Base-by-base conservation (phyloP, 2,888 invertebrate genomes). In the Eudasyphora cyanicolor region DNA sequence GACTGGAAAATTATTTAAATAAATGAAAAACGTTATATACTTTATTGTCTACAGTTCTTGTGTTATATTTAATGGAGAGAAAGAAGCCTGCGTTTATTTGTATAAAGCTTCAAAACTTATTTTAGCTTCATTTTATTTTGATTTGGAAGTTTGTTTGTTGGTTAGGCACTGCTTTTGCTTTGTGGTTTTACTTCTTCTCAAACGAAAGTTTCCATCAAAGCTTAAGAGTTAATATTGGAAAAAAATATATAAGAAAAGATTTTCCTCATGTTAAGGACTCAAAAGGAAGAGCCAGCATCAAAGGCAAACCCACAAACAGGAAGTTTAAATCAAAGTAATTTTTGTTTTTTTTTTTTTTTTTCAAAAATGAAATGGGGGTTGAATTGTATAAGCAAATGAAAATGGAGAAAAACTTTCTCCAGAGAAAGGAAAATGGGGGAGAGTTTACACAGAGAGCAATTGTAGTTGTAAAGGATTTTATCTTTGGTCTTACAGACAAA, bases 31-130 rank as follows among this genome's bases (percentile, higher is more conserved):
- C n/a, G n/a, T n/a, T n/a, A n/a, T n/a, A n/a, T n/a, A n/a, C n/a
- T n/a, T n/a, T n/a, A n/a, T n/a, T n/a, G n/a, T n/a, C n/a, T n/a
- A n/a, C n/a, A n/a, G 32, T 32, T 38, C 12, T 38, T 5, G 14
- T 45, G 45, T 7, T n/a, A n/a, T n/a, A n/a, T n/a, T n/a, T n/a
- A n/a, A n/a, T 14, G 45, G 45, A 45, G n/a, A 6, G 27, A 27
- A 57, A 60, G 60, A 60, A 60, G 32, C 60, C 60, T 29, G 29
- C 29, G n/a, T 60, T 60, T 60, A n/a, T 60, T 29, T 32, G n/a
- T 60, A 12, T 2, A 57, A 57, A 57, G 4, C 12, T 45, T n/a
- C 45, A n/a, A 45, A 45, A 45, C n/a, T 14, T n/a, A 6, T 45
- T 45, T 45, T 51, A 27, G n/a, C 32, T 60, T 29, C n/a, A n/a